A percentile compares a stretch with the other conserved stretches of the same genome.
These are phyloP conservation scores for Patiria miniata DNA, from an alignment of 35 echinoderm and acorn worm species.

Conservation along the genomic window DNA sequence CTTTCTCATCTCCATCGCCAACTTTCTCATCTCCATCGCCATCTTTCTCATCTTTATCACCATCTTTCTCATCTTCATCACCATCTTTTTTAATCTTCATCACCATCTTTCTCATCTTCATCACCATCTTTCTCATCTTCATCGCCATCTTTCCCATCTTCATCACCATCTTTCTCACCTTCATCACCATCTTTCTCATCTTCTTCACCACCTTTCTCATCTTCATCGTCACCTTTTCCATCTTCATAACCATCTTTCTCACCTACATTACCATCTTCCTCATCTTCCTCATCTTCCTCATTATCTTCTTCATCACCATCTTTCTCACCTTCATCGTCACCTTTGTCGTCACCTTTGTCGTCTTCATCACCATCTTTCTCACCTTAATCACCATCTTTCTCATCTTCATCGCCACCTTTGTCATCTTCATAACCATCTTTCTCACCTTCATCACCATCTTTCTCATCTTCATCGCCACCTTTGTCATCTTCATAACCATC, in stretches of 20 bases:
- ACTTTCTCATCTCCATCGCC: neutral
- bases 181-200: no score
- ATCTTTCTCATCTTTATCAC: neutral
- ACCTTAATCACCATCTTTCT: neutral
- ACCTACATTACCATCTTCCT: neutral
- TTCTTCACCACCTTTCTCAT: no score
- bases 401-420: neutral
- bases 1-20: neutral
- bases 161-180: no score
- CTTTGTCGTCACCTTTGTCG: neutral
- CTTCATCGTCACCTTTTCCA: neutral
- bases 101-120: no score
- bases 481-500: neutral
- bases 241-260: neutral
- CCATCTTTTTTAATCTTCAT: no score
- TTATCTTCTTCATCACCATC: neutral
- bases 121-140: no score
- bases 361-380: neutral
- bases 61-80: neutral
- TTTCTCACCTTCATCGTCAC: neutral
- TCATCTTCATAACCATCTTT: neutral
- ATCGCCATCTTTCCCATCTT: no score
- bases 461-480: neutral
- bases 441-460: neutral
- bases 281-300: neutral